Base-by-base conservation (phyloP, 2,797 vertebrate genomes). In the Parauchenoglanis ngamensis region DNA sequence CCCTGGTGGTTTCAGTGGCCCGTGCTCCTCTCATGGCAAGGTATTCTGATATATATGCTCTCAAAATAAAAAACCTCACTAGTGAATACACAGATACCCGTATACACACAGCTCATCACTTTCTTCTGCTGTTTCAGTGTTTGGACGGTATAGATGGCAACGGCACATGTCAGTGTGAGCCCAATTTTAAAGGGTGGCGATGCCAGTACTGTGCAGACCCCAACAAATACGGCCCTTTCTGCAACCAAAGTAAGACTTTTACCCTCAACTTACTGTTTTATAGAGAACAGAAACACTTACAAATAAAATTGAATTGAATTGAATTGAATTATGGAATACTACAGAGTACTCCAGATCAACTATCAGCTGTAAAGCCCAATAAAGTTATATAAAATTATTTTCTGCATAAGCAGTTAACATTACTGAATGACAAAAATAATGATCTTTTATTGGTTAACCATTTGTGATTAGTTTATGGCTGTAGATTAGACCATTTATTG, bases 11-110 rank as follows among this genome's bases (percentile, higher is more conserved):
- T 96, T 95, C 92, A 92, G 82, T 68, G 93, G 90, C 0, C 96
- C 97, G 0, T 99, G 98, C 90, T 98, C 96, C 0, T 95, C 96
- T 89, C 96, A 96, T 0, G 98, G 98, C 21, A 94, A 96, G 96
- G 98, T 99, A 92, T 94, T 87, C 65, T 3, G 7, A 65, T 19
- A 10, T 54, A 78, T 68, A 70, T 70, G 52, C 75, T 4, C 17
- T 31, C 12, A 68, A 52, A n/a, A 82, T 46, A 2, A 12, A 73
- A 11, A 75, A 68, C 7, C 13, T 49, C 25, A 5, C 25, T 5
- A 17, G 4, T 77, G 49, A 28, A 77, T 56, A 21, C 25, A 77
- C 75, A 28, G 73, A 49, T 49, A 12, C 28, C 28, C 11, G 17
- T n/a, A 28, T n/a, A 76, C 35, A 59, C 63, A 63, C 25, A 4